Base-by-base conservation (phyloP, 2,888 invertebrate genomes). In the Cancer borealis region DNA sequence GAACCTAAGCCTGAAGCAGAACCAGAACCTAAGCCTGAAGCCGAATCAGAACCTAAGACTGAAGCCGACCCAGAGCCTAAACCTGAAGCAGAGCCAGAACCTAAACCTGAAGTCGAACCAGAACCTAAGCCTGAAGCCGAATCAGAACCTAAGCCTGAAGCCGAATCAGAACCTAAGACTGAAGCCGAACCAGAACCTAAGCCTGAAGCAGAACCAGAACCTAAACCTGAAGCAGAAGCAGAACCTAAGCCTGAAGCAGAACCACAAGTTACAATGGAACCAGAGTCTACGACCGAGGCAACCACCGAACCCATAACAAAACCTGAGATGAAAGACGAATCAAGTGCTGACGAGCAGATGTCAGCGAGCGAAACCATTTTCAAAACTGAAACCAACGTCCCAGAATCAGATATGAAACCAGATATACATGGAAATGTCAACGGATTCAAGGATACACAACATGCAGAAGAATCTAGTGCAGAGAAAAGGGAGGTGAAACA, bases 131-230 rank as follows among this genome's bases (percentile, higher is more conserved):
- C 46, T 14, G 49, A 89, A 26, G 0, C 26, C 12, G 45, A 88
- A 30, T 3, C 88, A 5, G 39, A 88, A 8, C 39, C 88, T 30
- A 39, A 88, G 39, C 17, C 8, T 30, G 17, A 88, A n/a, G 12
- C 88, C 8, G 30, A 26, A 17, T 2, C 30, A 87, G 87, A 87
- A 39, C 1, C n/a, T 21, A 39, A 46, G 4, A 21, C 47, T 21
- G 47, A 88, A 10, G 21, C 49, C 2, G 49, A 88, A 46, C 46
- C 88, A 47, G 88, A 88, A 88, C 21, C 46, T 14, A 17, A 47
- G 49, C 2, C 47, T n/a, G 88, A 88, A 88, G 8, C 88, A 46
- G 88, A 88, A n/a, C 46, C 88, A 46, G 88, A 46, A n/a, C n/a
- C 49, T n/a, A 26, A 47, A 4, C 17, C 6, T 21, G 12, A 47